Conservation (phyloP, 2,888 invertebrate species). For the Acleris cristana region DNA sequence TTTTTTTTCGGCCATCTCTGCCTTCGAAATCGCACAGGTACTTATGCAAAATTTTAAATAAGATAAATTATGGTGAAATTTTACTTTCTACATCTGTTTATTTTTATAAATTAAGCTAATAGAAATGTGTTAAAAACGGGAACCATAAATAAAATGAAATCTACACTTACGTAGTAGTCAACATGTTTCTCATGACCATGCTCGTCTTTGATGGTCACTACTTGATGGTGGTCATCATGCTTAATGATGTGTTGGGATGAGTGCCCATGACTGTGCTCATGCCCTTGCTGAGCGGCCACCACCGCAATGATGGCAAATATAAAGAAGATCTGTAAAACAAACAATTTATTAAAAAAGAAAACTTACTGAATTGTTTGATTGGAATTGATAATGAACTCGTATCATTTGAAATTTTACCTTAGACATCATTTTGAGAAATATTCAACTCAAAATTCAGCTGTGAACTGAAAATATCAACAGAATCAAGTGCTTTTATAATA, state of each 20-base stretch:
- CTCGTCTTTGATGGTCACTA: slow-evolving; percentile 51
- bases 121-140: neutral
- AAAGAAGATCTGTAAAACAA: slow-evolving; percentile 49
- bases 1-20: too few relatives aligned
- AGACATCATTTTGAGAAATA: too few relatives aligned
- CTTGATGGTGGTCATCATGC: slow-evolving; percentile 61
- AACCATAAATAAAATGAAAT: too few relatives aligned
- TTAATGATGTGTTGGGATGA: slow-evolving; percentile 69
- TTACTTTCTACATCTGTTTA: too few relatives aligned
- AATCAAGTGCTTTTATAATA: slow-evolving; percentile 27
- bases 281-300: slow-evolving; percentile 55
- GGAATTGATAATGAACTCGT: too few relatives aligned
- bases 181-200: slow-evolving; percentile 48
- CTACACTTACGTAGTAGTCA: slow-evolving; percentile 54
- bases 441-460: slow-evolving; percentile 10
- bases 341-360: neutral
- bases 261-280: slow-evolving; percentile 62
- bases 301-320: slow-evolving; percentile 55
- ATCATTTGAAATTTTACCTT: too few relatives aligned
- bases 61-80: too few relatives aligned
- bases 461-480: slow-evolving; percentile 23
- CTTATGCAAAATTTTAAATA: too few relatives aligned
- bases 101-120: neutral
- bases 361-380: too few relatives aligned
- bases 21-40: too few relatives aligned